phyloP scores from a whole-genome alignment of 1,140 invertebrate species.

The Dermatophagoides farinae region DNA sequence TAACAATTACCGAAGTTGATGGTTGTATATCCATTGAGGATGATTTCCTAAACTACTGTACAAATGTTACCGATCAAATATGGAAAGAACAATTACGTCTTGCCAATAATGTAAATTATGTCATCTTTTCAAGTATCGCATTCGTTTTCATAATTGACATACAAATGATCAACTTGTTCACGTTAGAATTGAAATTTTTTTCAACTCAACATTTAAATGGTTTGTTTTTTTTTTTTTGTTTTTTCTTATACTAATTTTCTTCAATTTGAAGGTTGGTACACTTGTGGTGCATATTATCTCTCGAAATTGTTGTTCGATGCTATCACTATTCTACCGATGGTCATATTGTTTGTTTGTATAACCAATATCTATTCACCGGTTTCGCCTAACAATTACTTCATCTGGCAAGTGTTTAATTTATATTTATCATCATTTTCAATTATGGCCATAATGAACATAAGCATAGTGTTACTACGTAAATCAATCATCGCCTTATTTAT shows the following conservation, averaged over 20 bases:
- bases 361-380: not conserved
- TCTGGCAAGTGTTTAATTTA: not conserved
- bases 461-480: not conserved
- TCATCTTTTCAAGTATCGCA: not conserved
- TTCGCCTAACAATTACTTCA: not conserved
- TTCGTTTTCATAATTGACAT: not conserved
- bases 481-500: not conserved
- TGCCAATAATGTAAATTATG: not conserved
- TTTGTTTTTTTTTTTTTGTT: not conserved
- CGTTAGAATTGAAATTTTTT: not conserved
- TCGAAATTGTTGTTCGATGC: not conserved
- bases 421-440: not conserved
- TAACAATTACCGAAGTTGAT: not conserved
- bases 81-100: not conserved
- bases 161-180: not conserved
- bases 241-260: not conserved
- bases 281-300: not conserved
- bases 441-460: not conserved
- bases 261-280: not conserved
- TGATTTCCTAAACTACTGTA: not conserved
- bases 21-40: not conserved
- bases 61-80: not conserved
- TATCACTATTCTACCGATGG: not conserved
- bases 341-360: not conserved
- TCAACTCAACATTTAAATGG: not conserved